Conservation (phyloP, 1,140 invertebrate species). For the Ectropis grisescens region DNA sequence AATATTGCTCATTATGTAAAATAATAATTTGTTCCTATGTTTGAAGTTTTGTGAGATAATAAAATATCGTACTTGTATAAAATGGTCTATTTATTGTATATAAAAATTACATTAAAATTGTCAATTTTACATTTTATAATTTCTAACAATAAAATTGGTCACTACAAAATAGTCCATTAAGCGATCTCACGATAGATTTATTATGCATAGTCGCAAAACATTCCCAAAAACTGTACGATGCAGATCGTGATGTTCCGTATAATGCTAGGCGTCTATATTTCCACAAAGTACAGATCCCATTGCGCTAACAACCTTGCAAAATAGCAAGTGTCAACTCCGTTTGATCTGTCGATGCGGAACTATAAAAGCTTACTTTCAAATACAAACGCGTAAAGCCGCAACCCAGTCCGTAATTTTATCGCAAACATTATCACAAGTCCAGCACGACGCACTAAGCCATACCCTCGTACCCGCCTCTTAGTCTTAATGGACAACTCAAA, state of each 20-base stretch:
- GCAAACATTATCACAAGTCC: background rate
- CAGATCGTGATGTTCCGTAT: constrained; percentile 3
- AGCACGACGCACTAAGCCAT: constrained; percentile 7
- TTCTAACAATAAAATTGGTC: constrained; percentile 66
- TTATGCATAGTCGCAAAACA: constrained; percentile 50
- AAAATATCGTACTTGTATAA: constrained; percentile 48
- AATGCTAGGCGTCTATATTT: too few species aligned
- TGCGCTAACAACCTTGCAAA: too few species aligned
- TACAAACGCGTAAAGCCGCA: constrained; percentile 1
- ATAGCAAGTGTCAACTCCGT: too few species aligned
- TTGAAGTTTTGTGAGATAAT: constrained; percentile 18
- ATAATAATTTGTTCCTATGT: constrained; percentile 17
- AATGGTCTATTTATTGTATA: constrained; percentile 68
- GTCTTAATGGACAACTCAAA: too few species aligned
- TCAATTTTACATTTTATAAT: constrained; percentile 62
- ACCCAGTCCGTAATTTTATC: constrained; percentile 1
- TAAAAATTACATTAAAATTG: constrained; percentile 69
- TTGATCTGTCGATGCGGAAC: too few species aligned
- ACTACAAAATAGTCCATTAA: constrained; percentile 66
- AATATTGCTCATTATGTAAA: constrained; percentile 1
- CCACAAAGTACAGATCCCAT: too few species aligned
- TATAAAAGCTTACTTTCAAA: too few species aligned
- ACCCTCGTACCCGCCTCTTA: background rate
- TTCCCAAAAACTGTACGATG: constrained; percentile 16
- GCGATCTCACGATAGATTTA: constrained; percentile 53